Conservation (phyloP, 2,888 invertebrate species). For the Palloptera scutellata region DNA sequence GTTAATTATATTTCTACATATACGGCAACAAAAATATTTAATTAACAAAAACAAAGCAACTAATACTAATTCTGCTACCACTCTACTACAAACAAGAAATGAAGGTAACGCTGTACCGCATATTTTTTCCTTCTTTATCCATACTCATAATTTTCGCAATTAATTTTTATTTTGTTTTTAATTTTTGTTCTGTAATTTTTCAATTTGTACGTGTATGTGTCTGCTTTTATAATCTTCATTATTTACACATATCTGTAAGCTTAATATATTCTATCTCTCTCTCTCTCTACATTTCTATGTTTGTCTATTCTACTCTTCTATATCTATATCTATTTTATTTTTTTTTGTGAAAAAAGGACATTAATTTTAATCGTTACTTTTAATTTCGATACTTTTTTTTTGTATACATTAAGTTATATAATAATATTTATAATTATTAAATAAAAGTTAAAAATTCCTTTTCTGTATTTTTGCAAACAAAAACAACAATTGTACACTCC, state of each 20-base stretch:
- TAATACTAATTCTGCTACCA: constrained; percentile 13
- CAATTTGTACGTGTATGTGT: not conserved
- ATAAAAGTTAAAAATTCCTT: not conserved
- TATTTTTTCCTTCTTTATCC: no score
- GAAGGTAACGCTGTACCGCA: no score
- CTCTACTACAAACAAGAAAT: not conserved
- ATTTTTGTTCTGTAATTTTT: not conserved
- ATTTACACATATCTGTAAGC: constrained; percentile 21
- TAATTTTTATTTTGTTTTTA: no score
- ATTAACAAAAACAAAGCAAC: not conserved
- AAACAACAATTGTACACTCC: not conserved
- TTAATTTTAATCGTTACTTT: constrained; percentile 17
- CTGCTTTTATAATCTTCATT: constrained; percentile 1
- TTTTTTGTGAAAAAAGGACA: constrained; percentile 6
- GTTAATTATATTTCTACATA: constrained; percentile 25
- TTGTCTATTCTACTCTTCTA: no score
- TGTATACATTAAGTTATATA: constrained; percentile 25
- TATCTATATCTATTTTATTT: no score
- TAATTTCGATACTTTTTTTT: constrained; percentile 20
- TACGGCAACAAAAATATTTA: constrained; percentile 17
- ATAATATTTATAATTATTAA: constrained; percentile 14
- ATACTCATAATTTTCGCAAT: no score
- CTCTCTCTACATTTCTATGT: no score
- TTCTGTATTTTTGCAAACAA: constrained; percentile 13
- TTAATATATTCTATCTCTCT: not conserved